phyloP scores from a whole-genome alignment of 2,888 invertebrate genomes.

The Ormia ochracea region DNA sequence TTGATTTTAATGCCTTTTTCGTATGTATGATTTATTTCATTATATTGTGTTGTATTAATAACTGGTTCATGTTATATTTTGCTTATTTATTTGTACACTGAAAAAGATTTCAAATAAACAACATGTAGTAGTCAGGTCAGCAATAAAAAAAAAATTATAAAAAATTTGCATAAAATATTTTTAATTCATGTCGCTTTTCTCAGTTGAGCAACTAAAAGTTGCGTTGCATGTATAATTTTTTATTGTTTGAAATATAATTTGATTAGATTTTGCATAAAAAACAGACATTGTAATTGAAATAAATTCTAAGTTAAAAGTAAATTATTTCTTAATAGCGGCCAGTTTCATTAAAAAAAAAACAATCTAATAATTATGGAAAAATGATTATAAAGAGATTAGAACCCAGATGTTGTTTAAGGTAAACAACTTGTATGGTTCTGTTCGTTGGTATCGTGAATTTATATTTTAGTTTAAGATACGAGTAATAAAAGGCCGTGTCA shows the following conservation, averaged over 20 bases:
- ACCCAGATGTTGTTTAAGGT: conserved; percentile 37
- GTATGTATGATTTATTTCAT: neutral
- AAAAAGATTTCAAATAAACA: neutral
- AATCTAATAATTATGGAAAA: neutral
- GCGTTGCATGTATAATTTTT: neutral
- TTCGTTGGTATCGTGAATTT: neutral
- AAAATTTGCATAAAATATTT: conserved; percentile 18
- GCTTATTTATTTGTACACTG: neutral
- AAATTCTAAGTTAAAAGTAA: neutral
- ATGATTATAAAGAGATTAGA: neutral
- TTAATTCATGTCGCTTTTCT: neutral
- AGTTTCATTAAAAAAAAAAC: neutral
- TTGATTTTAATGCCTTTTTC: neutral
- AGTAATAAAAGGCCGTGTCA: conserved; percentile 11
- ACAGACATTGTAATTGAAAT: neutral
- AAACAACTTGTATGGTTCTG: conserved; percentile 15
- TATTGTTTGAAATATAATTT: neutral
- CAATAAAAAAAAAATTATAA: neutral
- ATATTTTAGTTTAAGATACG: neutral
- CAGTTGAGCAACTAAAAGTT: neutral
- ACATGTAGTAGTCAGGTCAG: neutral
- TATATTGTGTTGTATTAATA: neutral
- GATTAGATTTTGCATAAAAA: neutral
- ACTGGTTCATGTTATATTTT: neutral
- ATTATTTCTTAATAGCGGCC: conserved; percentile 5